Percentiles rank a stretch among this genome's conserved stretches.
These are phyloP conservation scores for Sebastes nivosus DNA, from an alignment of 2,797 vertebrate species.

Conservation along the genomic window DNA sequence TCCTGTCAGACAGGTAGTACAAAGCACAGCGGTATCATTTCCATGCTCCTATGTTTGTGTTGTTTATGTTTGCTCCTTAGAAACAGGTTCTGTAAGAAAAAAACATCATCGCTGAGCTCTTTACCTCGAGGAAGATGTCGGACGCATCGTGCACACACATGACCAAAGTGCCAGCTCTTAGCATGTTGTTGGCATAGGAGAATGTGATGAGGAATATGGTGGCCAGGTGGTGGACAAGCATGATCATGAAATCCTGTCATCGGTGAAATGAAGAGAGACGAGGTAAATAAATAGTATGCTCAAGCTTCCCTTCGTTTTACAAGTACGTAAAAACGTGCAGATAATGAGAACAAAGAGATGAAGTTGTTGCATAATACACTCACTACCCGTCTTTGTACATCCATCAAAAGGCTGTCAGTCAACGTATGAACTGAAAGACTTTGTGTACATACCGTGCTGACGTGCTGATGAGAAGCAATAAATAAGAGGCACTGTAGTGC, in stretches of 20 bases:
- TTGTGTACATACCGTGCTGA: background rate
- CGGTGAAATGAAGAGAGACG: slow-evolving; percentile 16
- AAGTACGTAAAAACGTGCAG: background rate
- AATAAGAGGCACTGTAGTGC: background rate
- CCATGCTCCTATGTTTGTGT: background rate
- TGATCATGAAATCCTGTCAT: slow-evolving; percentile 93
- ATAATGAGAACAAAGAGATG: background rate
- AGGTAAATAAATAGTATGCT: background rate
- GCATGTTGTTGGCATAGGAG: slow-evolving; percentile 96
- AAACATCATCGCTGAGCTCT: background rate
- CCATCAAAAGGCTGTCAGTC: background rate
- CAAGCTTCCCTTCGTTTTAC: background rate
- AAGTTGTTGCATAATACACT: background rate
- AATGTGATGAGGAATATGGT: slow-evolving; percentile 91
- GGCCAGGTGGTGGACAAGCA: slow-evolving; percentile 95
- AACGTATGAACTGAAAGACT: background rate
- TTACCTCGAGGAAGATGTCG: slow-evolving; percentile 95
- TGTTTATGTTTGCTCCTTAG: no score
- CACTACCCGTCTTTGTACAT: background rate
- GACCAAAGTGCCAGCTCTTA: slow-evolving; percentile 90
- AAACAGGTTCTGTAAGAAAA: background rate
- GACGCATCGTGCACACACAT: slow-evolving; percentile 92
- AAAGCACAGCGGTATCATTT: background rate
- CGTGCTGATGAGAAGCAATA: background rate
- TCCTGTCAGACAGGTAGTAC: background rate